A percentile compares a stretch with the other conserved stretches of the same genome.
phyloP scores from a whole-genome alignment of 2,888 invertebrate species.

The Tenthredo livida region DNA sequence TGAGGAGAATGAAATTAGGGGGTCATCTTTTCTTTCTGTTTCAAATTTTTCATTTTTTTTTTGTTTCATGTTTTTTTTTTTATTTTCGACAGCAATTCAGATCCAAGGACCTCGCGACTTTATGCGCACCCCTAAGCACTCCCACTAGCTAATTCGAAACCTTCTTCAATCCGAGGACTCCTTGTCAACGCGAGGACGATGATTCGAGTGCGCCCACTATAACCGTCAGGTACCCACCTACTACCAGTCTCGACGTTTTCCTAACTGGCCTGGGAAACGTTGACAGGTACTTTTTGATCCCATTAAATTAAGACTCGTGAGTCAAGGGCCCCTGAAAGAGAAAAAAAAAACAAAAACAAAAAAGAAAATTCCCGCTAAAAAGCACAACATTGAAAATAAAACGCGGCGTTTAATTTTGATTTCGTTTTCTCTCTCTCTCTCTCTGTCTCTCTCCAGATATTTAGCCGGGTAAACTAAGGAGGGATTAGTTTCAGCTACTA shows the following conservation, averaged over 20 bases:
- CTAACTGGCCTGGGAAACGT: slow-evolving; percentile 26
- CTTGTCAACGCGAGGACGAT: slow-evolving; percentile 33
- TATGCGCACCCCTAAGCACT: slow-evolving; percentile 7
- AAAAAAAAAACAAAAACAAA: too few species aligned
- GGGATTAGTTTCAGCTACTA: too few species aligned
- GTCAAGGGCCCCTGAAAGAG: background rate
- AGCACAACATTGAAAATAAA: slow-evolving; percentile 28
- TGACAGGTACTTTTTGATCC: slow-evolving; percentile 33
- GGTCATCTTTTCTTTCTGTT: background rate
- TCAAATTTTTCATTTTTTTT: background rate
- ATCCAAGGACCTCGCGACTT: background rate
- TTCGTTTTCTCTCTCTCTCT: background rate
- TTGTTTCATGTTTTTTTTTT: background rate
- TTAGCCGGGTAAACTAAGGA: background rate
- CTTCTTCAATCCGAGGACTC: slow-evolving; percentile 21
- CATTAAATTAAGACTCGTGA: slow-evolving; percentile 35
- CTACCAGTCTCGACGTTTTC: background rate
- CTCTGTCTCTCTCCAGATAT: background rate
- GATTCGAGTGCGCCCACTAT: slow-evolving; percentile 47
- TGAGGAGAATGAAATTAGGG: background rate
- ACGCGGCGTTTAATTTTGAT: background rate
- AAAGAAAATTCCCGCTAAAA: background rate
- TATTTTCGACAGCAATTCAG: slow-evolving; percentile 5
- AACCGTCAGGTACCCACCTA: slow-evolving; percentile 35
- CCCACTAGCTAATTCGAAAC: slow-evolving; percentile 40